phyloP scores from a whole-genome alignment of 2,888 invertebrate species.

The Lampropteryx suffumata region DNA sequence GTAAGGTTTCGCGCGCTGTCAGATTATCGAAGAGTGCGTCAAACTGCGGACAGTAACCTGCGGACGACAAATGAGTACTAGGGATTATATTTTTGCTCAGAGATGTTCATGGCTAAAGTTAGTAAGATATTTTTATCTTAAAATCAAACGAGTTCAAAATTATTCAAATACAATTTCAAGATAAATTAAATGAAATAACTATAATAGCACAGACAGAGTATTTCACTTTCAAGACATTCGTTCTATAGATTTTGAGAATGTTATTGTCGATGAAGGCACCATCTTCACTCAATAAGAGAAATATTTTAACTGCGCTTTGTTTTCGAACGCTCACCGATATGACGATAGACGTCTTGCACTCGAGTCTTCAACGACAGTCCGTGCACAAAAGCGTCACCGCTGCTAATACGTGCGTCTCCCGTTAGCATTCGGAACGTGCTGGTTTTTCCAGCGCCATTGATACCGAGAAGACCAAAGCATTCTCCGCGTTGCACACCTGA shows the following conservation, averaged over 20 bases:
- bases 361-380: slow-evolving; percentile 77
- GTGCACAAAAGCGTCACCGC: slow-evolving; percentile 87
- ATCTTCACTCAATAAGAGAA: too few species aligned
- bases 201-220: too few species aligned
- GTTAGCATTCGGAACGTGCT: slow-evolving; percentile 95
- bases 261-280: too few species aligned
- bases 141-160: too few species aligned
- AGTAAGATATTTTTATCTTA: too few species aligned
- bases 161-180: too few species aligned
- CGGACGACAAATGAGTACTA: not conserved
- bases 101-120: too few species aligned
- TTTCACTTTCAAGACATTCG: too few species aligned
- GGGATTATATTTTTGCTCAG: too few species aligned
- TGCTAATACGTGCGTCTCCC: slow-evolving; percentile 87
- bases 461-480: slow-evolving; percentile 91
- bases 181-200: too few species aligned
- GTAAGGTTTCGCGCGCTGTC: slow-evolving; percentile 86
- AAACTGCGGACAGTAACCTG: slow-evolving; percentile 89
- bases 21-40: slow-evolving; percentile 88
- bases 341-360: slow-evolving; percentile 83
- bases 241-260: too few species aligned
- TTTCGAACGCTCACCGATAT: slow-evolving; percentile 68
- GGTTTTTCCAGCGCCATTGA: slow-evolving; percentile 95
- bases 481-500: slow-evolving; percentile 87
- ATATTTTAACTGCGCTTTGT: too few species aligned